phyloP scores from a whole-genome alignment of 2,888 invertebrate species.

The Epistrophe eligans region DNA sequence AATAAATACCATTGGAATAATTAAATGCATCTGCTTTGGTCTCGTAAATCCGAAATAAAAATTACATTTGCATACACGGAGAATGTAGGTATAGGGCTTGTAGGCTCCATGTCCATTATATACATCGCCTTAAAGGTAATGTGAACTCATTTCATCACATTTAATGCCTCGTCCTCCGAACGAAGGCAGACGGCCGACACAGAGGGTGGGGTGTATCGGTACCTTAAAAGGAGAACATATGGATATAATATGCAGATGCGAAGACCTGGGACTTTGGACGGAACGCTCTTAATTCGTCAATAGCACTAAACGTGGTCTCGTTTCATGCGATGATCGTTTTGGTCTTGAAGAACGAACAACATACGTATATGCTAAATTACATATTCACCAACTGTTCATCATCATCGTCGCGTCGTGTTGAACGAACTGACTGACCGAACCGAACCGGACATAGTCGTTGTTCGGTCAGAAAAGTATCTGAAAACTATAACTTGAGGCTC shows the following conservation, averaged over 20 bases:
- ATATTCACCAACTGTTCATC: conserved; percentile 75
- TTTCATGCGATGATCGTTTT: conserved; percentile 7
- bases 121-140: conserved; percentile 51
- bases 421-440: not conserved
- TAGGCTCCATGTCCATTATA: not conserved
- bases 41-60: conserved; percentile 64
- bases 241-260: conserved; percentile 21
- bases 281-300: conserved; percentile 42
- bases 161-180: conserved; percentile 43
- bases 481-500: conserved; percentile 63
- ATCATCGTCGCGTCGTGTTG: conserved; percentile 48
- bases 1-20: conserved; percentile 57
- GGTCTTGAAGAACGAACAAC: conserved; percentile 21
- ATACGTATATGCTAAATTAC: conserved; percentile 60
- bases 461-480: conserved; percentile 35
- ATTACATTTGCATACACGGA: conserved; percentile 60
- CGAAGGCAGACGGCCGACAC: not conserved
- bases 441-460: conserved; percentile 24
- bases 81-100: not conserved
- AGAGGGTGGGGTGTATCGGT: not conserved
- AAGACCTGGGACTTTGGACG: not conserved
- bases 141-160: conserved; percentile 72
- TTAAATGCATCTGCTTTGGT: conserved; percentile 72
- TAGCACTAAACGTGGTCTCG: conserved; percentile 37
- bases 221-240: conserved; percentile 52